phyloP scores from a whole-genome alignment of 1,140 invertebrate species.

The Cotesia glomerata region DNA sequence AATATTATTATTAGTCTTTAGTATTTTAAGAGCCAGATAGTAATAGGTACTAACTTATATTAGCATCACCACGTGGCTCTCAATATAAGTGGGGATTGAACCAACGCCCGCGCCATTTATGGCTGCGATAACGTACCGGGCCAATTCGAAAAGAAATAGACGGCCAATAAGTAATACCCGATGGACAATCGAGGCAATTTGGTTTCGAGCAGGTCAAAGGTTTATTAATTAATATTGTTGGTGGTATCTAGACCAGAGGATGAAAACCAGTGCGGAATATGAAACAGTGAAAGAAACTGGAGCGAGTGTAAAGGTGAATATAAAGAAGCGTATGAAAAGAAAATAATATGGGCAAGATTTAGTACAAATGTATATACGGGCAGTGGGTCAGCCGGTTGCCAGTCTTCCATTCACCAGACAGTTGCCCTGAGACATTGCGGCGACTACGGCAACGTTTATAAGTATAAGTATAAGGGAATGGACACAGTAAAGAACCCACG shows the following conservation, averaged over 20 bases:
- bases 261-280: no score
- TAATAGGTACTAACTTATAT: background rate
- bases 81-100: conserved; percentile 38
- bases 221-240: background rate
- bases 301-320: conserved; percentile 10
- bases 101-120: conserved; percentile 63
- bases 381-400: conserved; percentile 36
- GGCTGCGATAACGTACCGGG: conserved; percentile 47
- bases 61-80: conserved; percentile 34
- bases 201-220: conserved; percentile 8
- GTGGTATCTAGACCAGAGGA: background rate
- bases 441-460: conserved; percentile 7
- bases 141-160: no score
- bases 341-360: conserved; percentile 26
- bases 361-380: conserved; percentile 32
- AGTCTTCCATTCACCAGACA: conserved; percentile 31
- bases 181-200: background rate
- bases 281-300: conserved; percentile 14
- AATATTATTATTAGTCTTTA: conserved; percentile 23
- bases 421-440: conserved; percentile 10
- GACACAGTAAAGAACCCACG: conserved; percentile 4
- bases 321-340: conserved; percentile 8
- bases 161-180: background rate
- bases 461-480: conserved; percentile 4
- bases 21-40: conserved; percentile 57